Evolutionary conservation across 2,888 invertebrate genomes (phyloP), one percentile per base, ranked within the genome.

Genomic region (Drosophila meridionalis): DNA sequence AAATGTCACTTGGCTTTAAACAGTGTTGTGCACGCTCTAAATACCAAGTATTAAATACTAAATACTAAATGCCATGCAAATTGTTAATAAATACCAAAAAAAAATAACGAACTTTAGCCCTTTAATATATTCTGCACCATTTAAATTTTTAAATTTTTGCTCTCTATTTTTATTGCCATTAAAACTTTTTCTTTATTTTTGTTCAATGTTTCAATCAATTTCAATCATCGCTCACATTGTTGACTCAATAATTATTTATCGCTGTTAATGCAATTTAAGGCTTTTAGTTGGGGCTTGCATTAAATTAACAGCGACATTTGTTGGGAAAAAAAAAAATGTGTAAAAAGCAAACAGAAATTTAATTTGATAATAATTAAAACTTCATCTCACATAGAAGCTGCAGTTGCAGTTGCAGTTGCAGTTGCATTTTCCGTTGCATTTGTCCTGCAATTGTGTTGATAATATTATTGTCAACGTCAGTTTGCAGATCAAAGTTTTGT

Each of bases 1-100:
- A 69, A 76, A 76, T 47, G 58, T 76, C 61, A 53, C 52, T 47
- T 36, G 4, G 57, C 32, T 0, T 34, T 0, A 52, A 53, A 50
- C 48, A 75, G 52, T 55, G 56, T 30, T 55, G 42, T 26, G 20
- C 53, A 34, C 11, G 36, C 12, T 7, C 20, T 26, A 9, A 53
- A 26, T 20, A 20, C 20, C 20, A 20, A 20, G 20, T 20, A 20
- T 20, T 20, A 20, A 20, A 20, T 20, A 20, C 20, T 26, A 9
- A 53, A 26, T 7, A 53, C 26, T 4, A 14, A 28, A 7, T 14
- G 7, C 36, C 20, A 3, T 12, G 34, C 20, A 52, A 52, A 52
- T 52, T 52, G 52, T 20, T 52, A 34, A 26, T 20, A 34, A 20
- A 30, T 52, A 3, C 3, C 0, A 52, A 30, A 8, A 8, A 8